These are phyloP conservation scores for Rhorus exstirpatorius DNA, from an alignment of 2,888 invertebrate genomes.

Conservation along the genomic window DNA sequence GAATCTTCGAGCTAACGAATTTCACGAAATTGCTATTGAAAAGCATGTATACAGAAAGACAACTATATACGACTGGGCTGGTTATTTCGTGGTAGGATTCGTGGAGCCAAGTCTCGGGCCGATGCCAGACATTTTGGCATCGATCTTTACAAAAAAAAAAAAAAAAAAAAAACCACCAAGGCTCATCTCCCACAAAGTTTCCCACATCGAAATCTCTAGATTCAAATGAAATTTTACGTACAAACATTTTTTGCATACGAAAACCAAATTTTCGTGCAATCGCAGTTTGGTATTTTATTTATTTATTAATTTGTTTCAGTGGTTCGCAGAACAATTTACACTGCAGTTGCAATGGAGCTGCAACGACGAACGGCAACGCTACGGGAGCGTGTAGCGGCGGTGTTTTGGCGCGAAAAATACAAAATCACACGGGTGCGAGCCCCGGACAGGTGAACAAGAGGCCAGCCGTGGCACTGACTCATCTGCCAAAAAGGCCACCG, in stretches of 20 bases:
- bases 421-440: constrained; percentile 89
- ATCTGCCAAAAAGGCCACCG: constrained; percentile 94
- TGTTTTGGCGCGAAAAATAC: constrained; percentile 90
- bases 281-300: not conserved
- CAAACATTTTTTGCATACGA: not conserved
- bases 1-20: constrained; percentile 50
- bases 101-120: constrained; percentile 53
- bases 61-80: not conserved
- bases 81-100: constrained; percentile 14
- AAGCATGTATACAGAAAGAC: constrained; percentile 6
- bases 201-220: not conserved
- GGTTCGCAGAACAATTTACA: constrained; percentile 91
- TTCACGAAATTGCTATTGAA: constrained; percentile 32
- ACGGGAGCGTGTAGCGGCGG: constrained; percentile 85
- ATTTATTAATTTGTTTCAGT: constrained; percentile 86
- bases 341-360: constrained; percentile 89
- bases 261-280: not conserved
- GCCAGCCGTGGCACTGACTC: constrained; percentile 92
- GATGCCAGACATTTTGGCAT: constrained; percentile 55
- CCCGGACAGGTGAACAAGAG: constrained; percentile 88
- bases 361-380: constrained; percentile 83
- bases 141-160: constrained; percentile 29
- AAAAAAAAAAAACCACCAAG: no score
- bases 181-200: not conserved
- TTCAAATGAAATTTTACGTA: not conserved